phyloP scores from a whole-genome alignment of 92 coral and sea anemone genomes.

The Phenganax marumi region DNA sequence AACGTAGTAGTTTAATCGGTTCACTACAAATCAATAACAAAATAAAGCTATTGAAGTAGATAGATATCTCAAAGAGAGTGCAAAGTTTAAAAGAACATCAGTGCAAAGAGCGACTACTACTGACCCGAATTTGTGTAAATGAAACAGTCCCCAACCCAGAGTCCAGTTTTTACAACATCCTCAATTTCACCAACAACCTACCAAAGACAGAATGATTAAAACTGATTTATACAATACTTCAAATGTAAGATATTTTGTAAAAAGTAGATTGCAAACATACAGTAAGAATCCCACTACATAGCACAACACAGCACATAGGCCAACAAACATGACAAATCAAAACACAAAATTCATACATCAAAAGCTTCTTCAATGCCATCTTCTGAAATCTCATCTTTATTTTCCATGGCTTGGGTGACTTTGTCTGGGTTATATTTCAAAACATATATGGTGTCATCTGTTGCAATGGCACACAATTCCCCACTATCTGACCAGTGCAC shows the following conservation, averaged over 20 bases:
- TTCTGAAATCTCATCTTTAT: conserved; percentile 78
- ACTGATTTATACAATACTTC: neutral
- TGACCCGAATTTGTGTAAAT: conserved; percentile 93
- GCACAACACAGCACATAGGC: no score
- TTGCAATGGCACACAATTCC: conserved; percentile 89
- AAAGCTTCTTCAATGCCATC: conserved; percentile 98
- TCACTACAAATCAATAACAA: conserved; percentile 56
- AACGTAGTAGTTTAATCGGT: conserved; percentile 90
- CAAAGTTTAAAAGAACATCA: neutral
- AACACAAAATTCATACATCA: conserved; percentile 66
- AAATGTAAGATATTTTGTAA: neutral
- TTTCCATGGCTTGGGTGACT: conserved; percentile 75
- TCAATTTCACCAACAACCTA: conserved; percentile 94
- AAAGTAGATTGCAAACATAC: no score
- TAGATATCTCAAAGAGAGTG: no score
- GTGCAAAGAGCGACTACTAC: neutral
- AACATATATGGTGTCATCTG: conserved; percentile 86
- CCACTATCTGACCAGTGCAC: conserved; percentile 97
- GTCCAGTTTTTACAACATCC: conserved; percentile 87
- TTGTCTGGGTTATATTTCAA: conserved; percentile 81
- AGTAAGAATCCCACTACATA: no score
- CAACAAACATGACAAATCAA: neutral
- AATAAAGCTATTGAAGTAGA: no score
- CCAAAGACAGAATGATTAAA: neutral
- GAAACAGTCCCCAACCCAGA: conserved; percentile 99